phyloP scores from a whole-genome alignment of 2,797 vertebrate species.

The Channa striata region DNA sequence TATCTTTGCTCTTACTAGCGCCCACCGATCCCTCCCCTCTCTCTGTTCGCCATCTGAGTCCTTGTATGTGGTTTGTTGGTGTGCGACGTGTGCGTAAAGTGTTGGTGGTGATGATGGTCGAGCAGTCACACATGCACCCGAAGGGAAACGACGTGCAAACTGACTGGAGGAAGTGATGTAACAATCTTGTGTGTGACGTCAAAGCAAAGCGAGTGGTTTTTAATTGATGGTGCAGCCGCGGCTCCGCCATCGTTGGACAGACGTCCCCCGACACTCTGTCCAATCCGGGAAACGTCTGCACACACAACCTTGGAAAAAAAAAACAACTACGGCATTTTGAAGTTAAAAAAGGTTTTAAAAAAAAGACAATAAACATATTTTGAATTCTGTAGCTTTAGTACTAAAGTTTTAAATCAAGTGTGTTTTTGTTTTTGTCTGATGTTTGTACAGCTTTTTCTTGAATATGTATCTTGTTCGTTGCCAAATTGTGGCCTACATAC shows the following conservation, averaged over 20 bases:
- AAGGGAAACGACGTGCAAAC: constrained; percentile 26
- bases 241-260: constrained; percentile 19
- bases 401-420: constrained; percentile 86
- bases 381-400: constrained; percentile 89
- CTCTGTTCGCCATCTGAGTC: constrained; percentile 57
- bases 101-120: constrained; percentile 38
- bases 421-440: constrained; percentile 84
- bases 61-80: constrained; percentile 59
- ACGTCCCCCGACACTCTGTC: constrained; percentile 40
- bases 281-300: constrained; percentile 30
- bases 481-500: constrained; percentile 88
- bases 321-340: constrained; percentile 77
- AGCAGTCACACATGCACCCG: constrained; percentile 45
- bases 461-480: constrained; percentile 86
- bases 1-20: constrained; percentile 67
- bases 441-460: constrained; percentile 87
- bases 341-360: constrained; percentile 68
- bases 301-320: constrained; percentile 14
- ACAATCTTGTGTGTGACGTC: constrained; percentile 51
- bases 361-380: constrained; percentile 81
- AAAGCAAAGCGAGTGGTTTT: constrained; percentile 43
- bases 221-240: constrained; percentile 33
- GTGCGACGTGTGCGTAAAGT: constrained; percentile 50
- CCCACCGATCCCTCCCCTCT: constrained; percentile 25
- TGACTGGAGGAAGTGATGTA: constrained; percentile 44